Evolutionary conservation across 2,888 invertebrate genomes (phyloP).

Genomic region (Myopa testacea): DNA sequence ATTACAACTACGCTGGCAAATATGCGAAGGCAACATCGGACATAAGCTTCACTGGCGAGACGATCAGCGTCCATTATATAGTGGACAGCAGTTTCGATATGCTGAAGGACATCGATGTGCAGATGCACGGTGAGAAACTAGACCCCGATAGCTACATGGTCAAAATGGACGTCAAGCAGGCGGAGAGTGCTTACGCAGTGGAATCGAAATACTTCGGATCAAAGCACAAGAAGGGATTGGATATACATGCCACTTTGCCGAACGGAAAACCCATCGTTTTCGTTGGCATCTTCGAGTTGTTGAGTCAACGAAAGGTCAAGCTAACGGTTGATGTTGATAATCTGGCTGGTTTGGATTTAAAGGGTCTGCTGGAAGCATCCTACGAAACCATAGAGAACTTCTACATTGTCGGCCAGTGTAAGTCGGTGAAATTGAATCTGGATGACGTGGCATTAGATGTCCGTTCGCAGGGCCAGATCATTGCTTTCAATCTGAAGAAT

Average conservation of each 20-base stretch:
- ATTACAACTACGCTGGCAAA: constrained; percentile 60
- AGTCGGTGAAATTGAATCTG: constrained; percentile 75
- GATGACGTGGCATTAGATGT: constrained; percentile 76
- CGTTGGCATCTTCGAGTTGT: constrained; percentile 59
- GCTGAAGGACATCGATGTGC: constrained; percentile 70
- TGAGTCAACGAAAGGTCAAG: constrained; percentile 73
- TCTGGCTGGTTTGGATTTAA: constrained; percentile 71
- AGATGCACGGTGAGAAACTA: constrained; percentile 61
- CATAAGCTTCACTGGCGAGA: constrained; percentile 62
- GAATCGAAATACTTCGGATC: constrained; percentile 71
- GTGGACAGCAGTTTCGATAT: constrained; percentile 70
- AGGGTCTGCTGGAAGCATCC: constrained; percentile 71
- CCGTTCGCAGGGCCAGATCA: constrained; percentile 73
- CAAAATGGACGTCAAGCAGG: constrained; percentile 69
- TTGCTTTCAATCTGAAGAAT: constrained; percentile 75
- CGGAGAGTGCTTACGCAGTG: constrained; percentile 73
- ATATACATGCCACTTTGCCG: constrained; percentile 72
- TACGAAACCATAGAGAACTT: constrained; percentile 76
- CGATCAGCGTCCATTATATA: constrained; percentile 68
- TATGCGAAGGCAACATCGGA: constrained; percentile 65
- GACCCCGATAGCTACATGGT: constrained; percentile 67
- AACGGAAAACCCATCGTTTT: constrained; percentile 57
- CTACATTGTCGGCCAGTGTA: constrained; percentile 72
- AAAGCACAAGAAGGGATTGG: constrained; percentile 71
- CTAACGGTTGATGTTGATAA: constrained; percentile 72